Evolutionary conservation across 2,797 vertebrate species (phyloP), one percentile per base, ranked within the genome.

Genomic region (Prionace glauca): DNA sequence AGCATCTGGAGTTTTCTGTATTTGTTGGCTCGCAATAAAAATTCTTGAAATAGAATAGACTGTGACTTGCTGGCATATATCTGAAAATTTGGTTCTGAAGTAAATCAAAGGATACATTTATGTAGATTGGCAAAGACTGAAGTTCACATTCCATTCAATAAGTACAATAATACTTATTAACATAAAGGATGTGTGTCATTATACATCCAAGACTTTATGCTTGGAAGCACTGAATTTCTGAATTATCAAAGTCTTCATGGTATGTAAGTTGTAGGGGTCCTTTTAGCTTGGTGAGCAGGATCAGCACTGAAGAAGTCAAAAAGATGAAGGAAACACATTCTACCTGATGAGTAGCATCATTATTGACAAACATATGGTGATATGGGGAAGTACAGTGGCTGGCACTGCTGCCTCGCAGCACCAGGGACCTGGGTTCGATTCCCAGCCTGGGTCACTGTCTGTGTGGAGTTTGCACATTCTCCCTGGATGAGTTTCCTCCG

Each of bases 1-100:
- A 97, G 96, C 98, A 99, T 99, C 96, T 98, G 98, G 95, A 99
- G 97, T 96, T 98, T 98, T 96, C 97, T 98, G 96, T 99, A 99
- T 95, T 99, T 99, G 97, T 99, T 99, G 96, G 98, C 98, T 97
- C 98, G 97, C 96, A 99, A 97, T 0, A 99, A 97, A 97, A 99
- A 99, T 96, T 99, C 99, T 96, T 98, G 98, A 97, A 99, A 99
- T 96, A 98, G 96, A 96, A 96, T 92, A 62, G 97, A 96, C 97
- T 99, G 99, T 95, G 98, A 98, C 96, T 98, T 98, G 97, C 96
- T 98, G 0, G 97, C 96, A 95, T 97, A 97, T 11, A 96, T 74
- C 67, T 97, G 98, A 96, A 97, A 98, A 96, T 96, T 96, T 96
- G 98, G 98, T 93, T 98, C 99, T 99, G 96, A 95, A 29, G 60